Evolutionary conservation across 30 jellyfish, hydroid and myxozoan genomes (phyloP).

Genomic region (Turritopsis dohrnii): DNA sequence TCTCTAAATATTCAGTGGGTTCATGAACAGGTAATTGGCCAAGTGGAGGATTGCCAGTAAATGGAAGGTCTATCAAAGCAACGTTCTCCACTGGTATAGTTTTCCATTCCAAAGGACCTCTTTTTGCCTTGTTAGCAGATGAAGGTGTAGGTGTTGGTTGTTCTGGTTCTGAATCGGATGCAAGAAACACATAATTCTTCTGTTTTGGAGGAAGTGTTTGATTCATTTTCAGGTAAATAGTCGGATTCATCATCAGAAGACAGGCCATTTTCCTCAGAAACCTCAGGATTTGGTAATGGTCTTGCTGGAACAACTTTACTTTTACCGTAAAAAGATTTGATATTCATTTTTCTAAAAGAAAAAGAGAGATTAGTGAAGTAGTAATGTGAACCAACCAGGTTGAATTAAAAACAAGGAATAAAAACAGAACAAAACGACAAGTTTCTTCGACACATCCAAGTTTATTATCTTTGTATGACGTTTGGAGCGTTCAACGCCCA

Average conservation of each 20-base stretch:
- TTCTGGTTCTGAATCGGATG: slow-evolving; percentile 12
- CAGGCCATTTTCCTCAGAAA: slow-evolving; percentile 4
- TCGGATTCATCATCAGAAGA: slow-evolving; percentile 5
- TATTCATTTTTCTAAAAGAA: background rate
- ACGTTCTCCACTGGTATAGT: background rate
- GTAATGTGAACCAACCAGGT: no score
- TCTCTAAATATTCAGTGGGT: slow-evolving; percentile 3
- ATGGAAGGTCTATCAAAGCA: background rate
- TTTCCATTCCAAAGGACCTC: slow-evolving; percentile 17
- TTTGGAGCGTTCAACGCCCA: no score
- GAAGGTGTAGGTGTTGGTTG: background rate
- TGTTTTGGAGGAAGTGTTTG: no score
- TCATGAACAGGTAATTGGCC: slow-evolving; percentile 3
- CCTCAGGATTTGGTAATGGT: slow-evolving; percentile 2
- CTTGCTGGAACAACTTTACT: background rate
- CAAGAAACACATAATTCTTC: no score
- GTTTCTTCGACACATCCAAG: no score
- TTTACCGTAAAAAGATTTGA: background rate
- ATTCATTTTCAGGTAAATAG: background rate
- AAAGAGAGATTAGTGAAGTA: background rate
- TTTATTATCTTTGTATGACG: no score
- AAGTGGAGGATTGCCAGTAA: slow-evolving; percentile 7
- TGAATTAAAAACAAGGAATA: background rate
- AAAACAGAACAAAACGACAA: no score
- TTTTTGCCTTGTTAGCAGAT: background rate